A percentile compares a stretch with the other conserved stretches of the same genome.
phyloP scores from a whole-genome alignment of 2,113 vertebrate species.

The Marmota monax region DNA sequence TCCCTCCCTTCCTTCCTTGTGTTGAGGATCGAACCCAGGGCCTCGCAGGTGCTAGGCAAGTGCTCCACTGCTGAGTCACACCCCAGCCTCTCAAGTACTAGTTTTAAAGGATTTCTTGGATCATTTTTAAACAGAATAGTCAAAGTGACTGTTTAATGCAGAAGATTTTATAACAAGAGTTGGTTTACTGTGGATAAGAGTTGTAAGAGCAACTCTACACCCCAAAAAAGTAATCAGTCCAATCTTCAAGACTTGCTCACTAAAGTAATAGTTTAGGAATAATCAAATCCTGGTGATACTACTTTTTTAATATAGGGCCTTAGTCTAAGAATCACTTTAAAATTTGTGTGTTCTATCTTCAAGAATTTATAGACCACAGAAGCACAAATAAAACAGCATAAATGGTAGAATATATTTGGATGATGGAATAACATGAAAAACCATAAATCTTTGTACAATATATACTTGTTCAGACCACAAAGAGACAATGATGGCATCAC shows the following conservation, averaged over 20 bases:
- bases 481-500: background rate
- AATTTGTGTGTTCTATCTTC: conserved; percentile 14
- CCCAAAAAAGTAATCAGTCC: background rate
- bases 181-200: background rate
- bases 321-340: background rate
- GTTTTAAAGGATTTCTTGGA: background rate
- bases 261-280: background rate
- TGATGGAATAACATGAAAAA: background rate
- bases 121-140: background rate
- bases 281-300: background rate
- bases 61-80: too few relatives aligned
- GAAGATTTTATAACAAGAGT: background rate
- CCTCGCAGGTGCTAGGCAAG: too few relatives aligned
- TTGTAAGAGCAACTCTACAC: background rate
- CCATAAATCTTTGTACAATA: background rate
- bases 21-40: too few relatives aligned
- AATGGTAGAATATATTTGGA: background rate
- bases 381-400: background rate
- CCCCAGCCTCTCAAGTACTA: background rate
- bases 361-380: background rate
- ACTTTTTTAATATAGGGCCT: background rate
- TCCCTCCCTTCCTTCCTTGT: too few relatives aligned
- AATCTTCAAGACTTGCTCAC: background rate
- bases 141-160: background rate
- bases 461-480: conserved; percentile 10